Base-by-base conservation (phyloP, 2,113 vertebrate genomes). In the Capra hircus region DNA sequence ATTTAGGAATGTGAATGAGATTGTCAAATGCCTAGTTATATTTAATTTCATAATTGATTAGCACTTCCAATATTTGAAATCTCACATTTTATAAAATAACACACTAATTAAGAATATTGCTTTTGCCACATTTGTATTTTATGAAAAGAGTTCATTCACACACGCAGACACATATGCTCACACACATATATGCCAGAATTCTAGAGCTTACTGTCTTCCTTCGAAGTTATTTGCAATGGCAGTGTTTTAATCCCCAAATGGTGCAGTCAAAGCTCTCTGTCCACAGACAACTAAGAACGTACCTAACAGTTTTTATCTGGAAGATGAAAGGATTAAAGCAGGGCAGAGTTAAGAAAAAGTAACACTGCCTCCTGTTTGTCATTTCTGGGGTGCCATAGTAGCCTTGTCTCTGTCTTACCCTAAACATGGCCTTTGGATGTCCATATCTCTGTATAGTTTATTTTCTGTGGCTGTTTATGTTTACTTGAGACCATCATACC, bases 31-130 rank as follows among this genome's bases (percentile, higher is more conserved):
- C 90, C 30, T 84, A 80, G 90, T 87, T 94, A 50, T 55, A 60
- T 95, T 95, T 95, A 71, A 81, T 78, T 88, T 96, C 55, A 88
- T 96, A 90, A 94, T 96, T 91, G 78, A 88, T 1, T 10, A 83
- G 3, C n/a, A 92, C 43, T 74, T 74, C 15, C 4, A 7, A 13
- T 74, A 53, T 81, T 74, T 90, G 16, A 88, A 91, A 30, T 74
- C 53, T 85, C 74, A 91, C 36, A 60, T 89, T 95, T 90, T 82
- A 67, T 80, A 57, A 88, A 97, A 77, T 40, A 94, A 59, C n/a
- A 90, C 10, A 45, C 57, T 87, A 10, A 95, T 91, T 91, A 93
- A 16, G 82, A 93, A 60, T 88, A 60, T 8, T 82, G 50, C 45
- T 80, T 81, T 74, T 59, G 55, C 21, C 19, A 53, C 36, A 60